A percentile compares a stretch with the other conserved stretches of the same genome.
Conservation (phyloP, 2,113 vertebrate genomes). For the Gavialis gangeticus region DNA sequence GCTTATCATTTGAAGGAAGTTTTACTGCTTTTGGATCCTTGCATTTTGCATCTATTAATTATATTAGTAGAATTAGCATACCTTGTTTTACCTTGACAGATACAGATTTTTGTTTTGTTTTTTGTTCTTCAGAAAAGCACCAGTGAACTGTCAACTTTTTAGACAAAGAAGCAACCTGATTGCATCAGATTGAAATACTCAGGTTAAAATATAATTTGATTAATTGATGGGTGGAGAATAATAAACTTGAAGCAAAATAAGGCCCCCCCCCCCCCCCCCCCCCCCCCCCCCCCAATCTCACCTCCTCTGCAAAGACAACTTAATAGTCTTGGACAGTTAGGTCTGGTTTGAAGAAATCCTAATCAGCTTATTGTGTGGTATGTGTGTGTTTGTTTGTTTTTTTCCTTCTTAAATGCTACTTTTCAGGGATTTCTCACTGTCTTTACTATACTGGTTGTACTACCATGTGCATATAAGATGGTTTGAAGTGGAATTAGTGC, state of each 20-base stretch:
- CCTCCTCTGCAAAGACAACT: background rate
- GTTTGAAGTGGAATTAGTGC: background rate
- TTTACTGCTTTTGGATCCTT: fast-evolving
- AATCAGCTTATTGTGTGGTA: background rate
- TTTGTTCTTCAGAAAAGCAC: no score
- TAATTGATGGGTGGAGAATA: background rate
- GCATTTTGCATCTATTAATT: background rate
- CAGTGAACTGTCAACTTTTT: background rate
- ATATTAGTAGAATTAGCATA: background rate
- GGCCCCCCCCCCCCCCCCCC: background rate
- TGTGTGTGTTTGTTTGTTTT: no score
- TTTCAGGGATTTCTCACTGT: background rate
- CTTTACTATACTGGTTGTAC: background rate
- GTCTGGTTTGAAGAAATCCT: background rate
- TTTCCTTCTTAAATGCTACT: background rate
- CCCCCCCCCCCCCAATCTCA: background rate
- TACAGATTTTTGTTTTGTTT: no score
- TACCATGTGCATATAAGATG: background rate
- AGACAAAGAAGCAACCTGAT: background rate
- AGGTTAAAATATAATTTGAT: background rate
- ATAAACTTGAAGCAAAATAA: background rate
- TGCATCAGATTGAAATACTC: background rate
- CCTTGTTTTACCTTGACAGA: background rate
- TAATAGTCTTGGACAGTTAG: background rate
- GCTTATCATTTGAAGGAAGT: background rate